These are phyloP conservation scores for Chaetorhynchus papuensis DNA, from an alignment of 2,113 vertebrate genomes.

Conservation along the genomic window DNA sequence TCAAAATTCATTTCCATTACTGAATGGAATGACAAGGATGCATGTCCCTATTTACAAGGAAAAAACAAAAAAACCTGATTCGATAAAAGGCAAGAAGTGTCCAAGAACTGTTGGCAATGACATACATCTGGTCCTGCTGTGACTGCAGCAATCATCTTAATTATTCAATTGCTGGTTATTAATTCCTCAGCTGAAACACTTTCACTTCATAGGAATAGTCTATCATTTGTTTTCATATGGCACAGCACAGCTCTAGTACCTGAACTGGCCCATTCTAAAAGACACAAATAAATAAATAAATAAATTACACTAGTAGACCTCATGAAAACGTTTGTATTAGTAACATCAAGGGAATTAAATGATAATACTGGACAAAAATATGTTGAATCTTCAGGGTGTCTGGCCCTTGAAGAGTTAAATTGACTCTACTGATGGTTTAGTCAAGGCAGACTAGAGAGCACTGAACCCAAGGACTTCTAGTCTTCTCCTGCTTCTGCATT, in stretches of 20 bases:
- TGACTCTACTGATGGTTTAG: neutral
- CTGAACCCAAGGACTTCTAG: neutral
- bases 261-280: neutral
- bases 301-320: neutral
- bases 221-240: neutral
- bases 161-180: neutral
- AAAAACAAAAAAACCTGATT: neutral
- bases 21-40: neutral
- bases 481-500: neutral
- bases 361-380: neutral
- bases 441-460: neutral
- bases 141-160: neutral
- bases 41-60: neutral
- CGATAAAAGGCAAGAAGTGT: neutral
- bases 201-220: neutral
- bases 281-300: neutral
- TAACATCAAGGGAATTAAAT: neutral
- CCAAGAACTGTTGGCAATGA: neutral
- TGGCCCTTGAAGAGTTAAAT: neutral
- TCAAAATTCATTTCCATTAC: neutral
- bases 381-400: neutral
- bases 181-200: neutral
- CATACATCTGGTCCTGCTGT: neutral
- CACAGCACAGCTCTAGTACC: neutral
- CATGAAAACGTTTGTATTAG: neutral